Conservation (phyloP, 1,140 invertebrate genomes). For the Catajapyx aquilonaris region DNA sequence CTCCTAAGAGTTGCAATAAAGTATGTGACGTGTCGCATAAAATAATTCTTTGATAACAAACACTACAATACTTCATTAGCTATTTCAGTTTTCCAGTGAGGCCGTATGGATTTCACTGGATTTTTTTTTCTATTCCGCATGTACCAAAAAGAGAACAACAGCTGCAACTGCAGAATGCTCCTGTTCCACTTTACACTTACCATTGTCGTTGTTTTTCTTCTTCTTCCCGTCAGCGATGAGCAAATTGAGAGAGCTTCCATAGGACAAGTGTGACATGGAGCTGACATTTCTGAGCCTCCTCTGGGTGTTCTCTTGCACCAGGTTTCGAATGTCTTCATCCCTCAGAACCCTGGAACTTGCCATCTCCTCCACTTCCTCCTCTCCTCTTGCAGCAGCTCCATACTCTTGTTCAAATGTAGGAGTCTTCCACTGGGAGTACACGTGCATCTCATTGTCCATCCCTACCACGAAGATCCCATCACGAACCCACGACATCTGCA, state of each 20-base stretch:
- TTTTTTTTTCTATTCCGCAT: too few species aligned
- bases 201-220: constrained; percentile 25
- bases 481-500: constrained; percentile 96
- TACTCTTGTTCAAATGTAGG: constrained; percentile 22
- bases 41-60: too few species aligned
- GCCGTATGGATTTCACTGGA: too few species aligned
- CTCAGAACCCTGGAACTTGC: constrained; percentile 50
- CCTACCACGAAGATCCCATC: constrained; percentile 94
- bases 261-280: constrained; percentile 54
- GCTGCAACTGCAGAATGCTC: too few species aligned
- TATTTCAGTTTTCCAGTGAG: too few species aligned
- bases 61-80: too few species aligned
- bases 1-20: too few species aligned
- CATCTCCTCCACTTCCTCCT: constrained; percentile 26
- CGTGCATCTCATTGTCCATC: constrained; percentile 99
- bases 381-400: constrained; percentile 7
- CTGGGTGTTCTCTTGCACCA: constrained; percentile 45
- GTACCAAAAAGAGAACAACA: too few species aligned
- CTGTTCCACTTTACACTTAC: too few species aligned
- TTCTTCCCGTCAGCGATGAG: constrained; percentile 42
- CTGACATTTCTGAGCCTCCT: constrained; percentile 41
- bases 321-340: constrained; percentile 52
- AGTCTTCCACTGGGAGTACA: constrained; percentile 94
- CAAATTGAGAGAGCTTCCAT: constrained; percentile 62
- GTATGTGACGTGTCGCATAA: too few species aligned